Evolutionary conservation across 2,113 vertebrate species (phyloP), one percentile per base, ranked within the genome.

Genomic region (Limanda limanda): DNA sequence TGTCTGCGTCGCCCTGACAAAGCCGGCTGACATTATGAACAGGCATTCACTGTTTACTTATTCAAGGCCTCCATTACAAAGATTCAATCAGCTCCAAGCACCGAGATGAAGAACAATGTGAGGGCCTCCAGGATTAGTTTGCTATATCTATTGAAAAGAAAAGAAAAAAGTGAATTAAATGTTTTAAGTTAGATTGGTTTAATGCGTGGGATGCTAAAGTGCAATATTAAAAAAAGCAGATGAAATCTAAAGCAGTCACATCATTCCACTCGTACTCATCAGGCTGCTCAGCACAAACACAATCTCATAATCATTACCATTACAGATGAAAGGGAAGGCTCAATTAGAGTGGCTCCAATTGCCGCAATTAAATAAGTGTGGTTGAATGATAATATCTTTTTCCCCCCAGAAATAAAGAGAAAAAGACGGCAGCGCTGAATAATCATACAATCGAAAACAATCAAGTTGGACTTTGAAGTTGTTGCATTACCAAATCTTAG

Each of bases 311-410:
- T 95, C 94, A 94, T 95, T 91, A 93, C 91, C 93, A 95, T 94
- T 93, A 93, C 88, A 95, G 94, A 95, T 95, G 93, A 95, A 95
- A 95, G 95, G 89, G 83, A 76, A 86, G 79, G 88, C 81, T 77
- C 88, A 90, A 91, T 94, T 95, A 94, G 87, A 94, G 90, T 90
- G 93, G 93, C 90, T 94, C 92, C 92, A 95, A 95, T 94, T 95
- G 93, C 92, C 60, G 89, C 94, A 94, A 95, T 95, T 95, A 95
- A 95, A 95, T 94, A 95, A 93, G 94, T 95, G 94, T 94, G 94
- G 92, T 94, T 94, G 93, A 91, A 91, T 92, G 95, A 95, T 95
- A 94, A 93, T 94, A 95, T 95, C 93, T 94, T 91, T 91, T 91
- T 92, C 81, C 91, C 86, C 81, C 82, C 85, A 92, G 90, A 92